These are phyloP conservation scores for Turdus rufiventris DNA, from an alignment of 2,113 vertebrate genomes.

Conservation along the genomic window DNA sequence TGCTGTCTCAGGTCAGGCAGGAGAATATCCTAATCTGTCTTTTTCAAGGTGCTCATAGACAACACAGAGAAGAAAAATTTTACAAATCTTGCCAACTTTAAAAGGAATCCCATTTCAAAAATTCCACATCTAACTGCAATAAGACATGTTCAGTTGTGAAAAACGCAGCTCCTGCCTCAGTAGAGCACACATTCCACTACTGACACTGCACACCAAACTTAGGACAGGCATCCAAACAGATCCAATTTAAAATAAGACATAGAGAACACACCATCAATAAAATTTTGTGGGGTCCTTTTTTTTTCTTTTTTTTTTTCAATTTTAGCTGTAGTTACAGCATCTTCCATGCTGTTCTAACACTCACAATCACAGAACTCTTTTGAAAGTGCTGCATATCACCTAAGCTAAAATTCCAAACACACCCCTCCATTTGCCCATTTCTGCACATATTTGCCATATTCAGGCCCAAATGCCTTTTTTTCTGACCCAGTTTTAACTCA, in stretches of 20 bases:
- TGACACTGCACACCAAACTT: not conserved
- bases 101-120: not conserved
- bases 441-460: not conserved
- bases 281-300: not conserved
- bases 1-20: not conserved
- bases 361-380: not conserved
- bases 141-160: not conserved
- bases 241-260: not conserved
- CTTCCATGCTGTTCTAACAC: not conserved
- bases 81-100: not conserved
- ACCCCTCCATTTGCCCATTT: not conserved
- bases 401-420: not conserved
- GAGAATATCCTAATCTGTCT: not conserved
- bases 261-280: not conserved
- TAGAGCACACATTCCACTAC: not conserved
- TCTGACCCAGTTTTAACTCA: not conserved
- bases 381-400: not conserved
- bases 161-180: not conserved
- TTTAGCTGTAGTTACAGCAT: not conserved
- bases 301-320: accelerated
- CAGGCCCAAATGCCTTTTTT: not conserved
- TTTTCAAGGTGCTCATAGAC: not conserved
- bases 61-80: not conserved
- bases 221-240: not conserved
- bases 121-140: not conserved